A percentile compares a stretch with the other conserved stretches of the same genome.
Evolutionary conservation across 2,113 vertebrate genomes (phyloP).

Genomic region (Pleuronectes platessa): DNA sequence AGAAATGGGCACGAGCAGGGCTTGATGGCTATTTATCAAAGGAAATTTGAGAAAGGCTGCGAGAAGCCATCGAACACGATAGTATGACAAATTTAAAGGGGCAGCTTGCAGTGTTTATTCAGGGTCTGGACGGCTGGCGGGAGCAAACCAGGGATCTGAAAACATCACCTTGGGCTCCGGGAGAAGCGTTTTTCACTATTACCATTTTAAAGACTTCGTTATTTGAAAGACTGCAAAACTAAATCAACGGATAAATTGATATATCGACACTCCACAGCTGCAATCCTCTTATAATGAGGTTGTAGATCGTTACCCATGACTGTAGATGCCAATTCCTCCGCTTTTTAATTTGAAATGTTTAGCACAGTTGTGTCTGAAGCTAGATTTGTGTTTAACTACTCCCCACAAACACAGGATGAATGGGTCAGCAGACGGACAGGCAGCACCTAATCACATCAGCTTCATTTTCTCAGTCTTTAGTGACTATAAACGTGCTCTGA

Average conservation of each 20-base stretch:
- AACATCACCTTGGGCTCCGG: neutral
- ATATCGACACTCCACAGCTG: no score
- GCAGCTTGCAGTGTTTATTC: slow-evolving; percentile 1
- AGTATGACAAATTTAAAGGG: slow-evolving; percentile 24
- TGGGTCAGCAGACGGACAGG: slow-evolving; percentile 11
- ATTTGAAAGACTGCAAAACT: no score
- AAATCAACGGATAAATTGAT: no score
- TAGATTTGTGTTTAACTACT: neutral
- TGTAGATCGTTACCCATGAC: no score
- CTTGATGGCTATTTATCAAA: slow-evolving; percentile 58
- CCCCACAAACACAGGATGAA: slow-evolving; percentile 22
- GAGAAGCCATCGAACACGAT: slow-evolving; percentile 23
- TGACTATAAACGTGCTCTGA: neutral
- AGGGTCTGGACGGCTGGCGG: neutral
- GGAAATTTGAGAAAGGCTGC: slow-evolving; percentile 34
- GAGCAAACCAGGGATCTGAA: neutral
- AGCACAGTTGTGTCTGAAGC: neutral
- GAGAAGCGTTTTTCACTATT: no score
- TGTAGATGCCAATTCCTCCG: no score
- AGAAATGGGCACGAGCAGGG: slow-evolving; percentile 32
- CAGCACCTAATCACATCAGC: no score
- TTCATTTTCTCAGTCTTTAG: no score
- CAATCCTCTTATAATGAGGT: no score
- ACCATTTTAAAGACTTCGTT: neutral
- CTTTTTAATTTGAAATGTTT: slow-evolving; percentile 1